Conservation (phyloP, 1,140 invertebrate species). For the Bilobella aurantiaca region DNA sequence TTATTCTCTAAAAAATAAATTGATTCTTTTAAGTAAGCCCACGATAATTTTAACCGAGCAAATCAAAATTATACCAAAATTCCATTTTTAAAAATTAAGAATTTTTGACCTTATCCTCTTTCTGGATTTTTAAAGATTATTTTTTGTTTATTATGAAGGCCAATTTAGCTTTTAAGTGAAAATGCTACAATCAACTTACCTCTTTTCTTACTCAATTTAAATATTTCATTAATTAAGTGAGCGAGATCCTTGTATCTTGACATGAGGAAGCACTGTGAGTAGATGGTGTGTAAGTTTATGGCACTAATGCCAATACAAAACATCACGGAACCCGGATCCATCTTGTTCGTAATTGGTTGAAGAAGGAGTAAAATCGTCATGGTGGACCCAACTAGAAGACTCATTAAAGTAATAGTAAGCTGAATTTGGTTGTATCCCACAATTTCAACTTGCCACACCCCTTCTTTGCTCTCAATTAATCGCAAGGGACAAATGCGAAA, state of each 20-base stretch:
- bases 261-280: background rate
- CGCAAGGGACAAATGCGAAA: background rate
- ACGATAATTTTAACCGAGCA: no score
- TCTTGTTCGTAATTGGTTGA: background rate
- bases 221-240: background rate
- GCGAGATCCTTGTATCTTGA: background rate
- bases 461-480: background rate
- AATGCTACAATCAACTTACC: no score
- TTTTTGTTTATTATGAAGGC: no score
- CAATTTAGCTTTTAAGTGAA: no score
- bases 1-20: no score
- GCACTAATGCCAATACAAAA: background rate
- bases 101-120: no score
- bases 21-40: no score
- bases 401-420: background rate
- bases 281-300: background rate
- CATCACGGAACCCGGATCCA: background rate
- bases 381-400: background rate
- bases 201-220: background rate
- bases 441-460: background rate
- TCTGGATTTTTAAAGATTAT: no score
- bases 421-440: background rate
- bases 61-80: no score
- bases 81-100: no score
- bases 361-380: background rate